Percentiles rank a stretch among this genome's conserved stretches.
phyloP scores from a whole-genome alignment of 2,113 vertebrate genomes.

The Carollia perspicillata region DNA sequence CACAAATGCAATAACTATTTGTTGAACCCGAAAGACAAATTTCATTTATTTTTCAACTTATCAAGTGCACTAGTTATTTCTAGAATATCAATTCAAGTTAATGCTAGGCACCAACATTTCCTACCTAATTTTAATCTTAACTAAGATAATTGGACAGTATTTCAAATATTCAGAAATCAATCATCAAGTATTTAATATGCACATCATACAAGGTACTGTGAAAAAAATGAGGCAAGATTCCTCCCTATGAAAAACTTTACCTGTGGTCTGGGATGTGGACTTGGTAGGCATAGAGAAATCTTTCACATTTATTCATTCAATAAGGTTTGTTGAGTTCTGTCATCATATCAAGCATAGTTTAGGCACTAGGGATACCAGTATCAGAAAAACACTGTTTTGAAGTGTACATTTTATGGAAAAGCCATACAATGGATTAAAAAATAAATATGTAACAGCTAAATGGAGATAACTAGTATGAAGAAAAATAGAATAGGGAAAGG shows the following conservation, averaged over 20 bases:
- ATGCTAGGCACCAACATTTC: neutral
- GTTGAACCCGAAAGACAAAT: neutral
- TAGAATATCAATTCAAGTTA: neutral
- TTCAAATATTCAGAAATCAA: neutral
- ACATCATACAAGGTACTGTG: neutral
- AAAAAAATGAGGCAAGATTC: neutral
- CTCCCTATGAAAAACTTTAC: neutral
- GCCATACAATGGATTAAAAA: neutral
- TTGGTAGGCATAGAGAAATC: neutral
- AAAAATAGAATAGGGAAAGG: neutral
- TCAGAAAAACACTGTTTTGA: neutral
- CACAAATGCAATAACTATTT: neutral
- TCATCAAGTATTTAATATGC: neutral
- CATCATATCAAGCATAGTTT: neutral
- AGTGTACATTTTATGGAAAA: neutral
- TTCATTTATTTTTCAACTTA: neutral
- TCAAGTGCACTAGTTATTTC: neutral
- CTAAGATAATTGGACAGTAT: neutral
- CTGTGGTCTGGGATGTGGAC: neutral
- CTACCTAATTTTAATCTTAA: neutral
- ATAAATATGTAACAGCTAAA: neutral
- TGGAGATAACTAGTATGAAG: neutral
- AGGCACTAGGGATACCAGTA: neutral
- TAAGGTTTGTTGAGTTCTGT: neutral
- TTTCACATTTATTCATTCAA: neutral